Conservation (phyloP, 1,140 invertebrate species). For the Belonocnema kinseyi region DNA sequence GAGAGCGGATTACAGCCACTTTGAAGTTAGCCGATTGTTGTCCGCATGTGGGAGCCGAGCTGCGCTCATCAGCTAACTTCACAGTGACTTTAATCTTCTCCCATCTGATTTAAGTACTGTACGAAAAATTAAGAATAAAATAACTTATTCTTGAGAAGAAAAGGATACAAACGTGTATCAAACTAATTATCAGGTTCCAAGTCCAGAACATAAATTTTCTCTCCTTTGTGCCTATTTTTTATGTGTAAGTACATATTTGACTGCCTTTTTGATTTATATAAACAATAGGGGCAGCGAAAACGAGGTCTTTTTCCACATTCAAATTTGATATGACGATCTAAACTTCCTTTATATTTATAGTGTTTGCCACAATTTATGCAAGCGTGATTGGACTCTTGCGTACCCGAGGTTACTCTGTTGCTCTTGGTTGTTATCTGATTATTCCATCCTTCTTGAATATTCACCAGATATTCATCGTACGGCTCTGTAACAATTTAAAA, state of each 20-base stretch:
- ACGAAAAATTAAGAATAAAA: not conserved
- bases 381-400: not conserved
- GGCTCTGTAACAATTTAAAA: too few relatives aligned
- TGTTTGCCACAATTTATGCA: slow-evolving; percentile 33
- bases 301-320: slow-evolving; percentile 33
- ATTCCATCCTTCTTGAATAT: too few relatives aligned
- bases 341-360: slow-evolving; percentile 26
- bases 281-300: slow-evolving; percentile 32
- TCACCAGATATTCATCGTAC: too few relatives aligned
- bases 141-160: too few relatives aligned
- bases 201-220: not conserved
- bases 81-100: too few relatives aligned
- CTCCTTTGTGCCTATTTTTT: not conserved
- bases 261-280: slow-evolving; percentile 10
- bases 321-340: slow-evolving; percentile 25
- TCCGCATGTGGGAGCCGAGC: too few relatives aligned
- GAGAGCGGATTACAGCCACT: too few relatives aligned
- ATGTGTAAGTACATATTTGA: not conserved
- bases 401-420: not conserved
- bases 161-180: too few relatives aligned
- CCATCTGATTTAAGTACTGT: not conserved
- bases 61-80: too few relatives aligned
- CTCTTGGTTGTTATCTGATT: too few relatives aligned
- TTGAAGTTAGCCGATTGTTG: too few relatives aligned
- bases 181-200: not conserved